Base-by-base conservation (phyloP, 2,113 vertebrate genomes). In the Hoplias malabaricus region DNA sequence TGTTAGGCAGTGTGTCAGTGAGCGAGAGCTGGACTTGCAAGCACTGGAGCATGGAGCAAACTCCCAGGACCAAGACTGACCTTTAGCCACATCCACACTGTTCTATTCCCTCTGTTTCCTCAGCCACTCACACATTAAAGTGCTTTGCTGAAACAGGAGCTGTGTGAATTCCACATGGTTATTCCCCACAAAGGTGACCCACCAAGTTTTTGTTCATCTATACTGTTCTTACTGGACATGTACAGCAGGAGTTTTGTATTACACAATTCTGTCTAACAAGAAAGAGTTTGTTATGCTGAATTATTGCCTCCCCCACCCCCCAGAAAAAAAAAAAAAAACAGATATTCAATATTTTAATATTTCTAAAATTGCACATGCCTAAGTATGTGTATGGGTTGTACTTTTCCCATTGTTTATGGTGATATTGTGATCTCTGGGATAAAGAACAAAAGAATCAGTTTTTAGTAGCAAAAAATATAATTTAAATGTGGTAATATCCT, bases 161-260 rank as follows among this genome's bases (percentile, higher is more conserved):
- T 78, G 50, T 82, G 73, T 82, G 83, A 88, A 86, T 89, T 89
- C 82, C 78, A 82, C 66, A n/a, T n/a, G n/a, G n/a, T n/a, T 68
- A 48, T 77, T 78, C 31, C 66, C 70, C 67, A 69, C 65, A 69
- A 77, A 78, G 31, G 34, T 74, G 65, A 78, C 34, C 43, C n/a
- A 62, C 72, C 42, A 83, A 77, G 46, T 84, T 46, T 46, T 46
- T 50, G 46, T 50, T 50, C 46, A 5, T 50, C 1, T 1, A 16
- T 29, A 4, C 56, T 59, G 25, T 29, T 14, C 3, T 5, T 29
- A 29, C 27, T 14, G 23, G 4, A 12, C 56, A 29, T 29, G 25
- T 4, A 59, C 13, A n/a, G 57, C 29, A 16, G 56, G 10, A 3
- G 43, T 46, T 46, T 46, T 16, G 19, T 5, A 16, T 5, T n/a